phyloP scores from a whole-genome alignment of 2,888 invertebrate species.

The Antitype chi region DNA sequence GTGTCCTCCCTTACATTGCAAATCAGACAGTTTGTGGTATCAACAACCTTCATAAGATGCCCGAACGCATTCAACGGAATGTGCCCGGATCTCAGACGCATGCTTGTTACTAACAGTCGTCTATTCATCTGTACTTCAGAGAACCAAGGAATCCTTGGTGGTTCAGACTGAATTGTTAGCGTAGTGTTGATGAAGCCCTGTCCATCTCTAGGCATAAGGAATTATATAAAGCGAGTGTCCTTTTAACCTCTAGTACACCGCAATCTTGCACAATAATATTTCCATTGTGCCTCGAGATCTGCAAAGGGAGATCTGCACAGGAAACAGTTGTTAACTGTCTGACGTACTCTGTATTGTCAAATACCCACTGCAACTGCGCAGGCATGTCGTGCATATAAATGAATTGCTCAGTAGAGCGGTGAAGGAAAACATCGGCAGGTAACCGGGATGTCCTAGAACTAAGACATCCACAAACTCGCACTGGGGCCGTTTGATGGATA shows the following conservation, averaged over 20 bases:
- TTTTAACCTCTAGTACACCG: not conserved
- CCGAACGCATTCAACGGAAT: too few species aligned
- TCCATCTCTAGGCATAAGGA: not conserved
- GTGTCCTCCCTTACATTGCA: too few species aligned
- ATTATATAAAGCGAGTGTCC: not conserved
- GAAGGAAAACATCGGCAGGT: slow-evolving; percentile 24
- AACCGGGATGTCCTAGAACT: slow-evolving; percentile 14
- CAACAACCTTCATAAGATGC: too few species aligned
- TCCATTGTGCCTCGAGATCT: slow-evolving; percentile 22
- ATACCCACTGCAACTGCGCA: slow-evolving; percentile 23
- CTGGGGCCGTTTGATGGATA: not conserved
- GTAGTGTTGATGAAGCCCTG: too few species aligned
- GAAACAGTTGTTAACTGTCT: slow-evolving; percentile 44
- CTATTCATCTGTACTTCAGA: too few species aligned
- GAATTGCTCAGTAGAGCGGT: slow-evolving; percentile 9
- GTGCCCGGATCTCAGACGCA: too few species aligned
- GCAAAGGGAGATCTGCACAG: slow-evolving; percentile 30
- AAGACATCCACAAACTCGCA: not conserved
- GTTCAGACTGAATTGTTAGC: too few species aligned
- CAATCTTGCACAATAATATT: slow-evolving; percentile 27
- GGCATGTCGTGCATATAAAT: slow-evolving; percentile 28
- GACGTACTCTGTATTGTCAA: slow-evolving; percentile 29
- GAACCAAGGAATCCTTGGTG: too few species aligned
- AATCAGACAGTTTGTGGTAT: too few species aligned
- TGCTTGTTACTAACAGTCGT: too few species aligned